These are phyloP conservation scores for Odontamblyopus rebecca DNA, from an alignment of 2,797 vertebrate species.

Conservation along the genomic window DNA sequence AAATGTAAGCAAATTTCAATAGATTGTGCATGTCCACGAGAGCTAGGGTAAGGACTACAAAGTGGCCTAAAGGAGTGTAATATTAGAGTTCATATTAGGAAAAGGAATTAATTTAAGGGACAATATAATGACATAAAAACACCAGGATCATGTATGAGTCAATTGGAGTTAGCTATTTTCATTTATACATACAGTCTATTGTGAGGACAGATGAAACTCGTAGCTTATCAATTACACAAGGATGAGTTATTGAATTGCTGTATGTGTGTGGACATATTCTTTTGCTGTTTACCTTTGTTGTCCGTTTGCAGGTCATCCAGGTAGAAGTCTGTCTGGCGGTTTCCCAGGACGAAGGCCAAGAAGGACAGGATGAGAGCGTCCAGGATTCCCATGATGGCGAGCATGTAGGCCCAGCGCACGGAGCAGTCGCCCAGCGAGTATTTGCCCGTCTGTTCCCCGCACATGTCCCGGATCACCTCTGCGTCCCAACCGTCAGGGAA, in stretches of 20 bases:
- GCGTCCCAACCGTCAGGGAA: conserved; percentile 96
- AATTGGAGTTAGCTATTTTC: too few species aligned
- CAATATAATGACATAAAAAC: too few species aligned
- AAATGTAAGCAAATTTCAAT: too few species aligned
- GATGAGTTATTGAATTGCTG: not conserved
- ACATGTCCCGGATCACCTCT: conserved; percentile 93
- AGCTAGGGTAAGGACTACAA: too few species aligned
- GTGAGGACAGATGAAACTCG: too few species aligned
- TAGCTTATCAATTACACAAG: not conserved
- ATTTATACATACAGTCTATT: too few species aligned
- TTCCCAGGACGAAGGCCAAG: conserved; percentile 94
- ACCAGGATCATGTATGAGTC: too few species aligned
- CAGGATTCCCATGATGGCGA: conserved; percentile 97
- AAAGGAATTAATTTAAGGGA: too few species aligned
- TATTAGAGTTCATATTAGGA: too few species aligned
- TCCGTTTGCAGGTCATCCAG: conserved; percentile 92
- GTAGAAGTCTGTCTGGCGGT: conserved; percentile 90
- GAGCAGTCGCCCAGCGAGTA: conserved; percentile 94
- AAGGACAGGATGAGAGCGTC: conserved; percentile 97
- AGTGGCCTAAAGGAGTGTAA: too few species aligned
- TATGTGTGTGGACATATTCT: not conserved
- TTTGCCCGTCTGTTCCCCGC: conserved; percentile 91
- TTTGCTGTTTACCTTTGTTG: conserved; percentile 83
- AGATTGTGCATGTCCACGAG: too few species aligned
- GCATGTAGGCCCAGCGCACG: conserved; percentile 96